Evolutionary conservation across 2,797 vertebrate genomes (phyloP).

Genomic region (Cephalopachus bancanus): DNA sequence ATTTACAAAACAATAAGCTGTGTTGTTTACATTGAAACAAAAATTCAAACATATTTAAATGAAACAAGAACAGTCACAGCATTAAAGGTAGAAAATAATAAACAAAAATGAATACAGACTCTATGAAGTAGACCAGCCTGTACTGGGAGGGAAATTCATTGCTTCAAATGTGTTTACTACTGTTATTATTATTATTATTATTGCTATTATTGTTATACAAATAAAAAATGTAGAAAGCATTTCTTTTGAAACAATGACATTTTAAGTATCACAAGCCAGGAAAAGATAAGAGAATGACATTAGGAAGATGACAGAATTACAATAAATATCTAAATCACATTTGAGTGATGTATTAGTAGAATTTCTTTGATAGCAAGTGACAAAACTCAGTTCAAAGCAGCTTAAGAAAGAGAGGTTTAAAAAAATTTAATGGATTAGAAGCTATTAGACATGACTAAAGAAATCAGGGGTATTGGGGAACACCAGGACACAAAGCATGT

Average conservation of each 20-base stretch:
- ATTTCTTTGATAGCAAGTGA: not conserved
- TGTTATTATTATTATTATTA: not conserved
- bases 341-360: conserved; percentile 17
- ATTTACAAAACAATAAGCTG: not conserved
- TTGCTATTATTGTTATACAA: conserved; percentile 11
- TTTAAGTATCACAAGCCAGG: not conserved
- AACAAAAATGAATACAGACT: not conserved
- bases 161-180: not conserved
- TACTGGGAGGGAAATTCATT: not conserved
- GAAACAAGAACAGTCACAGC: not conserved
- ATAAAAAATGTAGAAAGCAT: not conserved
- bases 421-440: not conserved
- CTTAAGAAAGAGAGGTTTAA: not conserved
- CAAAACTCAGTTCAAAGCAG: not conserved
- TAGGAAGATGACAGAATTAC: conserved; percentile 34
- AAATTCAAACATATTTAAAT: conserved; percentile 20
- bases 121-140: not conserved
- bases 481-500: not conserved
- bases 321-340: not conserved
- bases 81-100: not conserved
- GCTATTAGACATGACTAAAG: not conserved
- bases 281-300: conserved; percentile 28
- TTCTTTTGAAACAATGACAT: conserved; percentile 30
- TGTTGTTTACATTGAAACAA: not conserved
- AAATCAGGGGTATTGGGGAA: not conserved